Evolutionary conservation across 2,113 vertebrate genomes (phyloP).

Genomic region (Maccullochella peelii): DNA sequence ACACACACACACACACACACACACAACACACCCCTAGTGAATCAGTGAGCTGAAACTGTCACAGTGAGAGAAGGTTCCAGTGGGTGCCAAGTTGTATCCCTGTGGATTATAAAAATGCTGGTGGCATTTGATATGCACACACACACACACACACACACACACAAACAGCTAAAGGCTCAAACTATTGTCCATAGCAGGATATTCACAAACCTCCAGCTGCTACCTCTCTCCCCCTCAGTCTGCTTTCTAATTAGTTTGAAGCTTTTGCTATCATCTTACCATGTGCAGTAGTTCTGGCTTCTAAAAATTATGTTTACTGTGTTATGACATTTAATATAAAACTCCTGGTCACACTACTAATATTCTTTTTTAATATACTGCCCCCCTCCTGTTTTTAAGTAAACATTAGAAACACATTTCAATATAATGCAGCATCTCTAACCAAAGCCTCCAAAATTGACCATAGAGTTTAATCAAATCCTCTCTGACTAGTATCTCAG

Average conservation of each 20-base stretch:
- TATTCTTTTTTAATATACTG: neutral
- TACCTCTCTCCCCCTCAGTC: neutral
- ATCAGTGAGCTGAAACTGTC: constrained; percentile 74
- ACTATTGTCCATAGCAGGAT: constrained; percentile 45
- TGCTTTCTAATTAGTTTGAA: constrained; percentile 49
- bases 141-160: constrained; percentile 19
- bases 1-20: constrained; percentile 20
- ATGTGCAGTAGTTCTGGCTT: neutral
- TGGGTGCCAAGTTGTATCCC: constrained; percentile 68
- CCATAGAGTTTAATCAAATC: neutral
- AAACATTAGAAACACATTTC: neutral
- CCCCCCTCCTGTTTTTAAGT: neutral
- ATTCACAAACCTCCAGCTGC: constrained; percentile 40
- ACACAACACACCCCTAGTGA: constrained; percentile 21
- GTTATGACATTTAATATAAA: constrained; percentile 6
- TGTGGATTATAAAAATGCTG: constrained; percentile 68
- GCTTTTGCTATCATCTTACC: neutral
- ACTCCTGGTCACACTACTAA: neutral
- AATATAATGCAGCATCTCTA: neutral
- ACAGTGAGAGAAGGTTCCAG: constrained; percentile 67
- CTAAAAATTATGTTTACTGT: neutral
- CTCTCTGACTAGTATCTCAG: neutral
- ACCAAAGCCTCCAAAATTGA: neutral
- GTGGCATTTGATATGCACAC: constrained; percentile 54
- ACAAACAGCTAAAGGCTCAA: constrained; percentile 34